Base-by-base conservation (phyloP, 2,888 invertebrate genomes). In the Trachelus stipa region DNA sequence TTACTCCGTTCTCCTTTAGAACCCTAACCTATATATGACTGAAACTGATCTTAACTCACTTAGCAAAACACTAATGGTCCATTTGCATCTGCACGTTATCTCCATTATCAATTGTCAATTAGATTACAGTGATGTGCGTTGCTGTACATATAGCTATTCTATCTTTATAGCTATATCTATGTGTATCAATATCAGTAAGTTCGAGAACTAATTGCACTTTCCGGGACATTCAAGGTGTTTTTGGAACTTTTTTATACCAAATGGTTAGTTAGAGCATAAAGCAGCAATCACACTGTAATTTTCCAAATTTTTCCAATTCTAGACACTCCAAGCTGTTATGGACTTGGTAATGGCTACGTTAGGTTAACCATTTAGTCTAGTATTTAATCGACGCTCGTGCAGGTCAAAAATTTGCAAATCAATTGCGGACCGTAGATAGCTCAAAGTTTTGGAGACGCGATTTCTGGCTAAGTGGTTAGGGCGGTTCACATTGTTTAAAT, bases 1-100 rank as follows among this genome's bases (percentile, higher is more conserved):
- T 23, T 9, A 6, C 33, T 31, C 40, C 34, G 15, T 74, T 56
- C 23, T 73, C 33, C 71, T 37, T 76, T 74, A 37, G 80, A 73
- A 3, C 79, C 82, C 23, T 37, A 37, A 56, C 6, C 40, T 56
- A 1, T 9, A 1, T 9, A 9, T 9, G 56, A 23, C 56, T 23
- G 56, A 56, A 1, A 1, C 2, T 2, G 56, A 56, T 56, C 23
- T 56, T 23, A 23, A 56, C 40, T 56, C 23, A 40, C 15, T 40
- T 40, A 23, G 56, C 56, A 56, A 23, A 56, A 23, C 9, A 6
- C 23, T 56, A 23, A 56, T 56, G 56, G 56, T 23, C 56, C 9
- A 56, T 56, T 23, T 56, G 56, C 56, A 56, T 56, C 2, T 56
- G 56, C 56, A 23, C 23, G 23, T 56, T 56, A 23, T 56, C 23